These are phyloP conservation scores for Petaurus breviceps DNA, from an alignment of 2,113 vertebrate genomes.

Conservation along the genomic window DNA sequence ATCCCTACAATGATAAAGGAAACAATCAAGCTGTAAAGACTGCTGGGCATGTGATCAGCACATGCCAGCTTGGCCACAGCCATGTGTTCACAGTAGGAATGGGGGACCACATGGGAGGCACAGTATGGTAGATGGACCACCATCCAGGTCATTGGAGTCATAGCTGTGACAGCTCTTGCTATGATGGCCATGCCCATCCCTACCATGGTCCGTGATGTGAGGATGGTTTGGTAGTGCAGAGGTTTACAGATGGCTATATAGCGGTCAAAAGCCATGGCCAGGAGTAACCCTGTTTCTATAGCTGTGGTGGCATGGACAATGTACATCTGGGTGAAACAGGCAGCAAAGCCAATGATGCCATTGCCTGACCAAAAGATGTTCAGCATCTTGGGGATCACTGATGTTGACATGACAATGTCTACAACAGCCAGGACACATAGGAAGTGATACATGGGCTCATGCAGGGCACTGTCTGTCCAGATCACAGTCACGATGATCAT, in stretches of 20 bases:
- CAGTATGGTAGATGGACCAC: constrained; percentile 66
- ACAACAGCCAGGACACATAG: constrained; percentile 64
- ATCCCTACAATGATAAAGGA: constrained; percentile 62
- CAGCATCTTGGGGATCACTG: constrained; percentile 69
- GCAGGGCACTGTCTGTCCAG: constrained; percentile 51
- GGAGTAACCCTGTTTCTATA: constrained; percentile 68
- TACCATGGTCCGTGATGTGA: constrained; percentile 54
- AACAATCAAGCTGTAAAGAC: constrained; percentile 58
- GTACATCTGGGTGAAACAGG: constrained; percentile 75
- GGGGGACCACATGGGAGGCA: constrained; percentile 53
- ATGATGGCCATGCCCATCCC: constrained; percentile 25
- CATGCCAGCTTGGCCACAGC: constrained; percentile 70
- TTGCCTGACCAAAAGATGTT: constrained; percentile 63
- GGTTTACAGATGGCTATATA: constrained; percentile 75
- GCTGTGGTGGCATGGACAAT: constrained; percentile 70
- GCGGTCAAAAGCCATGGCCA: constrained; percentile 77
- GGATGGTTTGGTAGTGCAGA: constrained; percentile 65
- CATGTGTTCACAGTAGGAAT: constrained; percentile 75
- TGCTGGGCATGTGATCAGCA: constrained; percentile 29
- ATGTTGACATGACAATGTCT: constrained; percentile 66
- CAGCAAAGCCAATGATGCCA: constrained; percentile 56
- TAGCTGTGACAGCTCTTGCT: constrained; percentile 8
- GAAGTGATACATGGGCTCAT: constrained; percentile 72
- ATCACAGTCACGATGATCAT: constrained; percentile 51
- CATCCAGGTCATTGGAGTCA: constrained; percentile 65